These are phyloP conservation scores for Orius insidiosus DNA, from an alignment of 1,140 invertebrate species.

Conservation along the genomic window DNA sequence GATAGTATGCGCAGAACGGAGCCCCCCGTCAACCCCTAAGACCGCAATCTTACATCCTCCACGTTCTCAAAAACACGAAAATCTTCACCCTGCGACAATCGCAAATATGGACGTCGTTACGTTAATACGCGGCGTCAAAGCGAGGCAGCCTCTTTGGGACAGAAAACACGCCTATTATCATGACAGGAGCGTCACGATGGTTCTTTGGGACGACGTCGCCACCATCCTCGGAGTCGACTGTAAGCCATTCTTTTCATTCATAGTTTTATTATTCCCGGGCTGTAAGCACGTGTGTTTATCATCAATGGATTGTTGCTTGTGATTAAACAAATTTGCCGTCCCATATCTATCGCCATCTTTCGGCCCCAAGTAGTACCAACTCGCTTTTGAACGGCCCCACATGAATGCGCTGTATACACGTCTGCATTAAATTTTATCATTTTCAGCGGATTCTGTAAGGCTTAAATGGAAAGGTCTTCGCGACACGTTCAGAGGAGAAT, in stretches of 20 bases:
- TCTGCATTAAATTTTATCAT: not conserved
- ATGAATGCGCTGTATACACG: not conserved
- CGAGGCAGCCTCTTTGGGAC: conserved; percentile 13
- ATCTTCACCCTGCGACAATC: not conserved
- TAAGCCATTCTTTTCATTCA: conserved; percentile 11
- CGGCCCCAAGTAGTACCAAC: not conserved
- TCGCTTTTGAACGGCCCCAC: not conserved
- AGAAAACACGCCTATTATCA: conserved; percentile 14
- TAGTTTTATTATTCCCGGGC: no score
- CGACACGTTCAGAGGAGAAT: conserved; percentile 29
- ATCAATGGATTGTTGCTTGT: conserved; percentile 7
- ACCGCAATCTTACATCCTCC: no score
- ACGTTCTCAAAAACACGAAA: no score
- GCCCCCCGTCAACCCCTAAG: not conserved
- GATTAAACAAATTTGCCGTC: not conserved
- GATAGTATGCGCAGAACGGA: conserved; percentile 5
- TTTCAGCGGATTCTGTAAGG: conserved; percentile 14
- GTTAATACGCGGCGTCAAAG: conserved; percentile 11
- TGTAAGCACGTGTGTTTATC: conserved; percentile 6
- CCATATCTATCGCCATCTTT: not conserved
- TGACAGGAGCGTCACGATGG: conserved; percentile 14
- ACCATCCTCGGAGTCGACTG: conserved; percentile 5
- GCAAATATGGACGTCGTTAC: conserved; percentile 10
- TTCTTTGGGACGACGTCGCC: conserved; percentile 12
- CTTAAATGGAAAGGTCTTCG: conserved; percentile 30